phyloP scores from a whole-genome alignment of 2,888 invertebrate genomes.

The Miltochrista miniata region DNA sequence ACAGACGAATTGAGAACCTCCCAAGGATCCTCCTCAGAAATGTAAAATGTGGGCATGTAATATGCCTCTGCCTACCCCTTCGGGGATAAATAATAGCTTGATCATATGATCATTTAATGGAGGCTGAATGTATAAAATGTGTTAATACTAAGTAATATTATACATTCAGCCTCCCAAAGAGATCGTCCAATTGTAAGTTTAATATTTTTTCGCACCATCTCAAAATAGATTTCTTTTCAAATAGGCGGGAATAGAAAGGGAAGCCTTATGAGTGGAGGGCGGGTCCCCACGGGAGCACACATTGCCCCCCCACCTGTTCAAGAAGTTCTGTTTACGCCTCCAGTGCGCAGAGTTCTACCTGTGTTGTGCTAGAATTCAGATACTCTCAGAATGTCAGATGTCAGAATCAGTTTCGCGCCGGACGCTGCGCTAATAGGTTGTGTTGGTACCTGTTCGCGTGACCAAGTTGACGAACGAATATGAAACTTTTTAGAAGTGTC shows the following conservation, averaged over 20 bases:
- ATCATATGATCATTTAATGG: no score
- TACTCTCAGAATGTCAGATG: background rate
- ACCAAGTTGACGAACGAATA: background rate
- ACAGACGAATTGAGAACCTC: no score
- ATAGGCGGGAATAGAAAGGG: no score
- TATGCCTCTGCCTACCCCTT: no score
- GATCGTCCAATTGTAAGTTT: no score
- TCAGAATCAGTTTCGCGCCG: constrained; percentile 13
- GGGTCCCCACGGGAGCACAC: background rate
- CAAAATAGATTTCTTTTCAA: background rate
- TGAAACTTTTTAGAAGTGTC: constrained; percentile 5
- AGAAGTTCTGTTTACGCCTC: background rate
- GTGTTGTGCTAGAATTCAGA: constrained; percentile 3
- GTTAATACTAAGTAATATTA: no score
- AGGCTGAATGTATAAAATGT: no score
- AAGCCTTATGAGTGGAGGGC: background rate
- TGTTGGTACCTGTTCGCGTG: constrained; percentile 3
- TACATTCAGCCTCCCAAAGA: no score
- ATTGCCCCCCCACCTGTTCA: background rate
- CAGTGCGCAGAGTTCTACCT: background rate
- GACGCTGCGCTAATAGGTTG: constrained; percentile 11
- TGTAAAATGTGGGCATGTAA: no score
- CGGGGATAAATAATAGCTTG: no score
- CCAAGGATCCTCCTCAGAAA: no score
- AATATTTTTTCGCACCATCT: background rate